These are phyloP conservation scores for Megaceryle torquata DNA, from an alignment of 2,113 vertebrate species.

Conservation along the genomic window DNA sequence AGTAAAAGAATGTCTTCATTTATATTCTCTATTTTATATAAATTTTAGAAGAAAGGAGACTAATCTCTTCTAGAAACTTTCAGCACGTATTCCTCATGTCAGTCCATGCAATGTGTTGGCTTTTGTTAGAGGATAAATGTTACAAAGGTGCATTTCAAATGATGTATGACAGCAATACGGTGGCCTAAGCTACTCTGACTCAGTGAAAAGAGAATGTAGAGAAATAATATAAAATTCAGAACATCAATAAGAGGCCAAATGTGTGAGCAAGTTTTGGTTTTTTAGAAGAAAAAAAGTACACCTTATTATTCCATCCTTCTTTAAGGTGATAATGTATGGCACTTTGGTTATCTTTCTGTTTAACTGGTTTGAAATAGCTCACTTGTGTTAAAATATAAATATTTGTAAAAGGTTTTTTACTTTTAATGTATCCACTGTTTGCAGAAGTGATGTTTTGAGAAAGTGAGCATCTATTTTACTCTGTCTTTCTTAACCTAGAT, in stretches of 20 bases:
- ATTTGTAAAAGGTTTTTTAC: neutral
- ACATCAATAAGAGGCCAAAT: neutral
- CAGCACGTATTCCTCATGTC: slow-evolving; percentile 48
- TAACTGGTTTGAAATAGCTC: neutral
- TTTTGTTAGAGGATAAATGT: slow-evolving; percentile 62
- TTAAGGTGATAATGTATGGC: neutral
- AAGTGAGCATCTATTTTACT: neutral
- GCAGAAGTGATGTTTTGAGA: neutral
- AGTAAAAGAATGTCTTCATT: slow-evolving; percentile 20
- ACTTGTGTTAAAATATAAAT: neutral
- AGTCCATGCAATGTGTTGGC: slow-evolving; percentile 43
- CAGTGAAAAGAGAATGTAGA: neutral
- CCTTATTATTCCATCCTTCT: neutral
- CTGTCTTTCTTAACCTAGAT: neutral
- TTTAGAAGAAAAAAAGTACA: neutral
- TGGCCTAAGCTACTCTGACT: neutral
- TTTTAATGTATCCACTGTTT: neutral
- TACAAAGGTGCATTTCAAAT: slow-evolving; percentile 53
- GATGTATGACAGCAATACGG: neutral
- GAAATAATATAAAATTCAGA: neutral
- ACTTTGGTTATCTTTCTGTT: neutral
- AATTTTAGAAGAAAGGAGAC: slow-evolving; percentile 38
- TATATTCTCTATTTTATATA: slow-evolving; percentile 61
- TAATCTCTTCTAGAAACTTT: slow-evolving; percentile 55
- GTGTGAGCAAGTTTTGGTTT: neutral